Percentiles rank a stretch among this genome's conserved stretches.
Evolutionary conservation across 2,797 vertebrate species (phyloP).

Genomic region (Avahi laniger): DNA sequence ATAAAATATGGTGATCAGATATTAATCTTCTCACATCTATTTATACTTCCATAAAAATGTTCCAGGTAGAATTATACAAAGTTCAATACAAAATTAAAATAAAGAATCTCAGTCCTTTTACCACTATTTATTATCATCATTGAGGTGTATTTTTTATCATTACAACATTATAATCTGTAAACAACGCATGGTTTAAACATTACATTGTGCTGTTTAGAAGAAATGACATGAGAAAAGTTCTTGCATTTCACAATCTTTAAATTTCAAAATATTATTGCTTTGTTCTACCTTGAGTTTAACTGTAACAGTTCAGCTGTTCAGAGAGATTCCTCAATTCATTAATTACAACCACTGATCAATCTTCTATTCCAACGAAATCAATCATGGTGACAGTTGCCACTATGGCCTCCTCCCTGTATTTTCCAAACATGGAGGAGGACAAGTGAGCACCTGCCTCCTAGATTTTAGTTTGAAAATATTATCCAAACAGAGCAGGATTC

Average conservation of each 20-base stretch:
- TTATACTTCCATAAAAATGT: not conserved
- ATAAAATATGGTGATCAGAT: not conserved
- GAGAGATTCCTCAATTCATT: not conserved
- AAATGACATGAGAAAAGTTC: not conserved
- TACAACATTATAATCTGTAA: not conserved
- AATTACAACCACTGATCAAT: constrained; percentile 5
- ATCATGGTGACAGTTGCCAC: constrained; percentile 70
- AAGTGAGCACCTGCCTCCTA: constrained; percentile 73
- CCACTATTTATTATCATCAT: not conserved
- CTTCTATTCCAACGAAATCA: constrained; percentile 57
- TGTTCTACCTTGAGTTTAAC: not conserved
- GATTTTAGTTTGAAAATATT: constrained; percentile 58
- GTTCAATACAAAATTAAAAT: not conserved
- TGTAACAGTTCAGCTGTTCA: not conserved
- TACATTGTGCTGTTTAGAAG: not conserved
- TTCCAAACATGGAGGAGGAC: constrained; percentile 68
- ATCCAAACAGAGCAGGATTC: not conserved
- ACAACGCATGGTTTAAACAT: not conserved
- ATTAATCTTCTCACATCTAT: not conserved
- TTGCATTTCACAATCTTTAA: constrained; percentile 39
- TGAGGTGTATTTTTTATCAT: not conserved
- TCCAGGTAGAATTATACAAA: not conserved
- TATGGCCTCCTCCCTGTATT: constrained; percentile 71
- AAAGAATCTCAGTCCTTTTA: not conserved
- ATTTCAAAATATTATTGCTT: not conserved